phyloP scores from a whole-genome alignment of 2,113 vertebrate species.

The Dicerorhinus sumatrensis region DNA sequence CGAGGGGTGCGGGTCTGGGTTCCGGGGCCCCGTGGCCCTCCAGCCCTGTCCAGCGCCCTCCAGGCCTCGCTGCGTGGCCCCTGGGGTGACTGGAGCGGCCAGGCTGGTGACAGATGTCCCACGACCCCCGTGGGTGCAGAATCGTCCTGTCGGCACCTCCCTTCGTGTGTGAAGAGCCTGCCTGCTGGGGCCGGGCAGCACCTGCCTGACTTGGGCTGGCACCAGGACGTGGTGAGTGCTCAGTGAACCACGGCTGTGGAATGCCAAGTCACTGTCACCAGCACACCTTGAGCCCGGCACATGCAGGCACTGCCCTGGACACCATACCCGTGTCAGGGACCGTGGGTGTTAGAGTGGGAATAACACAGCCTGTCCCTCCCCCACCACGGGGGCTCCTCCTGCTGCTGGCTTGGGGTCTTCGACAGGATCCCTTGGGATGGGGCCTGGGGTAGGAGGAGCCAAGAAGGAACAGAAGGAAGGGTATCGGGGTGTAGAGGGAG shows the following conservation, averaged over 20 bases:
- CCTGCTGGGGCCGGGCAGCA: neutral
- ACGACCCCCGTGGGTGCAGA: neutral
- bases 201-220: no score
- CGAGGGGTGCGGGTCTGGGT: neutral
- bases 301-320: fast-evolving
- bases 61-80: neutral
- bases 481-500: neutral
- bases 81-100: neutral
- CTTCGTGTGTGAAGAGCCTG: neutral
- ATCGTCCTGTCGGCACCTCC: no score
- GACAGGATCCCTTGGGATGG: neutral
- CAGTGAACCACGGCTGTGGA: no score
- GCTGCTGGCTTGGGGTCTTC: no score
- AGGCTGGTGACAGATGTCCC: neutral
- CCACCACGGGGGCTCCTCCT: neutral
- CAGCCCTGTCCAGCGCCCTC: fast-evolving
- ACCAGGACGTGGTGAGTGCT: neutral
- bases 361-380: neutral
- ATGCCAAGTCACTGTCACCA: no score
- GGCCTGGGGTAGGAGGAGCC: neutral
- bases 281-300: fast-evolving
- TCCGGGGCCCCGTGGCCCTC: neutral
- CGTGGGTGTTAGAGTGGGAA: fast-evolving
- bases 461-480: neutral
- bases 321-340: neutral